These are phyloP conservation scores for Fragum fragum DNA, from an alignment of 2,888 invertebrate species.

Conservation along the genomic window DNA sequence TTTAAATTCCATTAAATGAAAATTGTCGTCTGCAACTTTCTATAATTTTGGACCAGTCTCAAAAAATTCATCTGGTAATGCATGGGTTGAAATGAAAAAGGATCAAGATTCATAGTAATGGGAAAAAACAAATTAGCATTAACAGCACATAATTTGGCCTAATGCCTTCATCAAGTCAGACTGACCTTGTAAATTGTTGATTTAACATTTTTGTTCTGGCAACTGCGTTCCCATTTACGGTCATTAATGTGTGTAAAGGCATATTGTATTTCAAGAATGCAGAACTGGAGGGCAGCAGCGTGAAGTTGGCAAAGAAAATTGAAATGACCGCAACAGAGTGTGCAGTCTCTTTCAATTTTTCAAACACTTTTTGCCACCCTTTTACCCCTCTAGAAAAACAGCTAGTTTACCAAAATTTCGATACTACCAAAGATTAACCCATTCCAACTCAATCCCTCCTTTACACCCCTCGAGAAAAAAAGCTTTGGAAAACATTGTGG, in stretches of 20 bases:
- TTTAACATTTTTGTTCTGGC: constrained; percentile 51
- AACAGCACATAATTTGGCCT: constrained; percentile 18
- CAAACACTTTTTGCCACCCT: neutral
- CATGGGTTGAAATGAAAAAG: too few relatives aligned
- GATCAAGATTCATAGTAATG: neutral
- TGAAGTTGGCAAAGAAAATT: constrained; percentile 18
- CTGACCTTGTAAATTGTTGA: constrained; percentile 50
- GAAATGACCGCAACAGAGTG: constrained; percentile 19
- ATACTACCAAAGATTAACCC: too few relatives aligned
- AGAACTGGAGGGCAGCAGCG: neutral
- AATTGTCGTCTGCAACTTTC: too few relatives aligned
- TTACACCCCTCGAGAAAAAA: too few relatives aligned
- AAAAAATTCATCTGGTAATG: too few relatives aligned
- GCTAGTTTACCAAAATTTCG: too few relatives aligned
- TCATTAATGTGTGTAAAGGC: constrained; percentile 26
- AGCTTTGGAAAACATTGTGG: too few relatives aligned
- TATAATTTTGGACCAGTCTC: too few relatives aligned
- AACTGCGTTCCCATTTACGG: constrained; percentile 6
- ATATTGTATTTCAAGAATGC: constrained; percentile 28
- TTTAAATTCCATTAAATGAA: too few relatives aligned
- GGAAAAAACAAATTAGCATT: constrained; percentile 20
- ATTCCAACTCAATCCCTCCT: too few relatives aligned
- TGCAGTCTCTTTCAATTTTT: neutral
- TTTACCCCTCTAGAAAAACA: too few relatives aligned
- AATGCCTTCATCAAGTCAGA: constrained; percentile 15